Evolutionary conservation across 2,113 vertebrate species (phyloP), one percentile per base, ranked within the genome.

Genomic region (Pica pica): DNA sequence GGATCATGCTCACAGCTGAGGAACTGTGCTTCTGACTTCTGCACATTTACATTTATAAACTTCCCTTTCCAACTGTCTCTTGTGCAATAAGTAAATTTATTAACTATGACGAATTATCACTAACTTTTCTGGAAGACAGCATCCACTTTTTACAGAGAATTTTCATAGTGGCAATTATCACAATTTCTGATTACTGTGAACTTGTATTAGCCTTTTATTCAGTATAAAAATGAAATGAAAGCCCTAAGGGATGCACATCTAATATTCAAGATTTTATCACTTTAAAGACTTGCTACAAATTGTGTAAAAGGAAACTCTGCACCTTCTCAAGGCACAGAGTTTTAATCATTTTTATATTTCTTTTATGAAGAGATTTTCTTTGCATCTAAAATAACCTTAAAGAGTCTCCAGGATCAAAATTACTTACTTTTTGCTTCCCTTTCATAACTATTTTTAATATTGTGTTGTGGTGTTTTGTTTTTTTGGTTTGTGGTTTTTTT

Each of bases 311-410:
- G 84, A 95, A 94, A 92, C 76, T 95, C 79, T 96, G 92, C 76
- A 96, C 93, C 95, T 97, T 97, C 79, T 86, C 76, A 86, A 94
- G 87, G 68, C 67, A 79, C 42, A 52, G 80, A 79, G 75, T 89
- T 95, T 95, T 95, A 95, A 97, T 95, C 75, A 94, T 94, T 96
- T 97, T 96, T 94, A 90, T 83, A 92, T 78, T 93, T 95, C 96
- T 93, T 95, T 96, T 93, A 96, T 93, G 75, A 93, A 96, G 82
- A 83, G 64, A 89, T 87, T 92, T 95, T 87, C 93, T 96, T 93
- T 96, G 90, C 85, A 96, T 96, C 90, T 93, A 68, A 90, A 95
- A 94, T 92, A 94, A 96, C 88, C 85, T 95, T 53, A 90, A 94
- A 94, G 88, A 59, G 79, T 95, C 80, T 95, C 56, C 55, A 68